Evolutionary conservation across 2,888 invertebrate genomes (phyloP).

Genomic region (Gandaritis pyraliata): DNA sequence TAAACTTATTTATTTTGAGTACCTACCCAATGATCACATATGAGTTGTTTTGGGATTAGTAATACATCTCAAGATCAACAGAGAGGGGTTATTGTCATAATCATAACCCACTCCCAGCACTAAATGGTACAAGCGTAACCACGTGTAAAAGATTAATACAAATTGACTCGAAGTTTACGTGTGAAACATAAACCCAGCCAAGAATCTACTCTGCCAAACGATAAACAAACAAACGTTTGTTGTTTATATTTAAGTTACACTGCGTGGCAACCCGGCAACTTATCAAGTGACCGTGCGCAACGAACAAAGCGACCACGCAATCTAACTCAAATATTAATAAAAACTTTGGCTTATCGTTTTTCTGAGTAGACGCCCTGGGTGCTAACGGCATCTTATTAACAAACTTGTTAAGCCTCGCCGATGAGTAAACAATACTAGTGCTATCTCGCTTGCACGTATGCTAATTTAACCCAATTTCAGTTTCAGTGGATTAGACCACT

Average conservation of each 20-base stretch:
- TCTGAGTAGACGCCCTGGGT: background rate
- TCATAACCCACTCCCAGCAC: background rate
- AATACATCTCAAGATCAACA: no score
- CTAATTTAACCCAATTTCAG: slow-evolving; percentile 40
- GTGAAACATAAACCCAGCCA: background rate
- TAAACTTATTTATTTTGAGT: no score
- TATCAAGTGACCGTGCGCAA: background rate
- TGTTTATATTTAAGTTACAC: no score
- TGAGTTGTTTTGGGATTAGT: no score
- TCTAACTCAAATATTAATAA: no score
- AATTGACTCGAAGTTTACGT: slow-evolving; percentile 23
- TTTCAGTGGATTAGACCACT: slow-evolving; percentile 38
- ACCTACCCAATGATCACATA: no score
- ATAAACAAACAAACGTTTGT: no score
- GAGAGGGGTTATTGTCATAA: background rate
- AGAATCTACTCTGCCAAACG: no score
- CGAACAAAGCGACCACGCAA: background rate
- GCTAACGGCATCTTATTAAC: slow-evolving; percentile 39
- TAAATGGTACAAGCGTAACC: slow-evolving; percentile 13
- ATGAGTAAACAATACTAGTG: slow-evolving; percentile 38
- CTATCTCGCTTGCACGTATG: slow-evolving; percentile 38
- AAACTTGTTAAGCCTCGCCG: slow-evolving; percentile 41
- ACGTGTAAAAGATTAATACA: slow-evolving; percentile 26
- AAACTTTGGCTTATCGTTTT: no score
- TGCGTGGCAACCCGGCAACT: no score